Evolutionary conservation across 2,113 vertebrate genomes (phyloP).

Genomic region (Ascaphus truei): DNA sequence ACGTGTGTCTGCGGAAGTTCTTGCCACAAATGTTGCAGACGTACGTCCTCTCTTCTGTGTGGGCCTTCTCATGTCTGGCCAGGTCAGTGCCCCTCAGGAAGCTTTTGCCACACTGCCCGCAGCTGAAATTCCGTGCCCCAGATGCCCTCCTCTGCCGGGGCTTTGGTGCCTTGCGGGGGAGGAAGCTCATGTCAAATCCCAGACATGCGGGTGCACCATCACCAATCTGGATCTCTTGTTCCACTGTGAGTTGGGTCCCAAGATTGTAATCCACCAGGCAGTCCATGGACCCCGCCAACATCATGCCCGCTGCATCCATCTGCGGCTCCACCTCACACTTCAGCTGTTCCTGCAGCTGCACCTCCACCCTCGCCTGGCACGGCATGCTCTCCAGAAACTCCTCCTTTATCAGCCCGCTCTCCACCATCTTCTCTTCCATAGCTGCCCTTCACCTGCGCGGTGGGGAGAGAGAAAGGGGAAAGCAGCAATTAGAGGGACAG

Average conservation of each 20-base stretch:
- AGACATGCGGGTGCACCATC: background rate
- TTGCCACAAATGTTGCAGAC: constrained; percentile 10
- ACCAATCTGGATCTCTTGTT: constrained; percentile 24
- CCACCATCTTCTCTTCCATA: background rate
- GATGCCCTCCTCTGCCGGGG: background rate
- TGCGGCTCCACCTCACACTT: constrained; percentile 2
- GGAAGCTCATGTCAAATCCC: background rate
- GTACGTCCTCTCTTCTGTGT: background rate
- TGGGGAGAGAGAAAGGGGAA: too few relatives aligned
- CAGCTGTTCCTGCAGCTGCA: background rate
- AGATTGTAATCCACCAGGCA: constrained; percentile 15
- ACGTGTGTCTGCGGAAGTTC: constrained; percentile 15
- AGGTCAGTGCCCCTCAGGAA: constrained; percentile 3
- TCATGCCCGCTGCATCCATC: background rate
- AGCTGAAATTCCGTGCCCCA: background rate
- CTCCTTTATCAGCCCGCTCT: background rate
- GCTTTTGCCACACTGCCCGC: constrained; percentile 3
- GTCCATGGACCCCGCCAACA: background rate
- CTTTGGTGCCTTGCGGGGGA: background rate
- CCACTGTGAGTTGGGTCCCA: constrained; percentile 19
- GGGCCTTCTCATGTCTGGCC: constrained; percentile 5
- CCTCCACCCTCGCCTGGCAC: background rate
- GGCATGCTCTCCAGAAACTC: background rate
- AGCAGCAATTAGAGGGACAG: too few relatives aligned
- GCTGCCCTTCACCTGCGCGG: background rate